A percentile compares a stretch with the other conserved stretches of the same genome.
phyloP scores from a whole-genome alignment of 2,797 vertebrate species.

The Myotis planiceps region DNA sequence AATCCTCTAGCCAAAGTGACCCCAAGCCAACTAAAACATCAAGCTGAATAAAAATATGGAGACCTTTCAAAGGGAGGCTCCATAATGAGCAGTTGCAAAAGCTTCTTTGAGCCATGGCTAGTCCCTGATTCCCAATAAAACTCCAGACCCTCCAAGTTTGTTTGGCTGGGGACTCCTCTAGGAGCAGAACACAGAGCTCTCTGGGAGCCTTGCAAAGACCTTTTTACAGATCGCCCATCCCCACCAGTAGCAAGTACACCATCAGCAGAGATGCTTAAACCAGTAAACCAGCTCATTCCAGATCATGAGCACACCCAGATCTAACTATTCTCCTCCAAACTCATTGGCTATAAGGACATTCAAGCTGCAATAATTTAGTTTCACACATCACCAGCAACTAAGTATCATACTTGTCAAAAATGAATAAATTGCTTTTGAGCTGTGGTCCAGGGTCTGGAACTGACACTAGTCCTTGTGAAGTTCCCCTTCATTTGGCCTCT shows the following conservation, averaged over 20 bases:
- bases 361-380: conserved; percentile 49
- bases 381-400: conserved; percentile 49
- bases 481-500: background rate
- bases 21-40: conserved; percentile 60
- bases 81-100: conserved; percentile 19
- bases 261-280: background rate
- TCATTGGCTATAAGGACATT: conserved; percentile 25
- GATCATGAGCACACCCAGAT: background rate
- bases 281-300: background rate
- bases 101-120: conserved; percentile 44
- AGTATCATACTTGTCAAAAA: conserved; percentile 44
- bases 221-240: background rate
- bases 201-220: conserved; percentile 9
- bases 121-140: conserved; percentile 53
- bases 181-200: conserved; percentile 22
- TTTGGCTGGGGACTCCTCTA: background rate
- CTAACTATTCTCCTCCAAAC: background rate
- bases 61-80: conserved; percentile 6
- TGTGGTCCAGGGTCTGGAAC: background rate
- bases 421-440: conserved; percentile 46
- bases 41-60: conserved; percentile 49
- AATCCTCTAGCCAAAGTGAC: conserved; percentile 40
- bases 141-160: conserved; percentile 39
- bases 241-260: background rate
- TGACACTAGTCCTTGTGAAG: background rate